Evolutionary conservation across 2,888 invertebrate genomes (phyloP), one percentile per base, ranked within the genome.

Genomic region (Fissipunctia ypsillon): DNA sequence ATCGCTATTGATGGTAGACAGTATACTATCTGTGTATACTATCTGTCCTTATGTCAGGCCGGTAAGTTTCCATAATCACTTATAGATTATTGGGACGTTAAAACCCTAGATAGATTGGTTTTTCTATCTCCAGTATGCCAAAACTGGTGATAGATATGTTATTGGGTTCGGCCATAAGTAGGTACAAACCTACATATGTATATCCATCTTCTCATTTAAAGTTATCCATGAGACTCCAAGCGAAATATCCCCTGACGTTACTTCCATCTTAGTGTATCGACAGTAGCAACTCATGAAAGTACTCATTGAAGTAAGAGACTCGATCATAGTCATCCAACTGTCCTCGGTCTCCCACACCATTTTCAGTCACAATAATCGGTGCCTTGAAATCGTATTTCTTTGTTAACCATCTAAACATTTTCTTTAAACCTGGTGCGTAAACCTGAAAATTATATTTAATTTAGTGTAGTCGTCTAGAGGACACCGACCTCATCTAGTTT

Each of bases 351-450:
- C 93, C 90, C 79, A 91, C 91, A 12, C 97, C 97, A 75, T 96
- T 97, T 88, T 97, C 97, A 1, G 96, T 96, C 1, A 97, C 54
- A 48, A 79, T 57, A 10, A 82, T 76, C 3, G 69, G 69, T n/a
- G 74, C 61, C 25, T 79, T 74, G 9, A 76, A 96, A 31, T 96
- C 96, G 88, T 97, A 97, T 84, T 96, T 96, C 43, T 95, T 94
- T 83, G 96, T 96, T 61, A 97, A 95, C 96, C 97, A 97, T 88
- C 97, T 97, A 38, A 98, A 88, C 25, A 97, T 90, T 87, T 96
- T 96, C 76, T 97, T 95, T 89, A 98, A 96, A 45, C 97, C 97
- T 85, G 96, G 96, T 9, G 97, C 97, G 74, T 97, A 96, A 54
- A 97, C 95, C 97, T 97, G 89, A 2, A 54, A 57, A 28, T 28